These are phyloP conservation scores for Halictus rubicundus DNA, from an alignment of 1,140 invertebrate species.

Conservation along the genomic window DNA sequence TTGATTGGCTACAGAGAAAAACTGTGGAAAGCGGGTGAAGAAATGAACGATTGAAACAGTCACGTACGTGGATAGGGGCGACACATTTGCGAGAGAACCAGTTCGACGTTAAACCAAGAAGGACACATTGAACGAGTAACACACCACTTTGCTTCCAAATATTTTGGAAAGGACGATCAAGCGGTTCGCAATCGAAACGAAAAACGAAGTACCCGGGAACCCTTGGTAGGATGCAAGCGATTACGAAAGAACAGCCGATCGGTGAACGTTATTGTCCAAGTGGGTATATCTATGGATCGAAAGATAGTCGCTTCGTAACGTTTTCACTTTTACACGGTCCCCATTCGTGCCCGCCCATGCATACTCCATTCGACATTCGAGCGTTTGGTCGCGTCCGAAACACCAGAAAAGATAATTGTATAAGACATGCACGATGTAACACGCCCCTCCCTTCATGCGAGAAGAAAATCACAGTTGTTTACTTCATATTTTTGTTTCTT, in stretches of 20 bases:
- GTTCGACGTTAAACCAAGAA: no score
- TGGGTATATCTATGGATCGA: background rate
- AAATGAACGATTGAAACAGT: no score
- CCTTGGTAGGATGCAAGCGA: background rate
- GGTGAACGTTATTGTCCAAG: background rate
- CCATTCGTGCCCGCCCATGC: background rate
- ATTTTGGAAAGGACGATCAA: background rate
- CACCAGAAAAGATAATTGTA: slow-evolving; percentile 41
- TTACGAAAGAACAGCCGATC: background rate
- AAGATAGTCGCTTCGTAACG: background rate
- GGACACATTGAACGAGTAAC: no score
- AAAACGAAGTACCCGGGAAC: background rate
- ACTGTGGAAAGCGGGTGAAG: no score
- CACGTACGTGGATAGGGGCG: no score
- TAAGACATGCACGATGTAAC: slow-evolving; percentile 34
- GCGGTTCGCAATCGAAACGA: background rate
- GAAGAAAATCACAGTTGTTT: slow-evolving; percentile 66
- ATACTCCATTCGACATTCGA: background rate
- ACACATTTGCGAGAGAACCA: no score
- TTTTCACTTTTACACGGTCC: background rate
- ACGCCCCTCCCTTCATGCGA: slow-evolving; percentile 25
- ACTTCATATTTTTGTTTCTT: slow-evolving; percentile 45
- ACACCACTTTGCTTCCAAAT: no score
- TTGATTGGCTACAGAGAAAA: no score
- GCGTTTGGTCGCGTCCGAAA: slow-evolving; percentile 26